phyloP scores from a whole-genome alignment of 2,113 vertebrate genomes.

The Phalacrocorax aristotelis region DNA sequence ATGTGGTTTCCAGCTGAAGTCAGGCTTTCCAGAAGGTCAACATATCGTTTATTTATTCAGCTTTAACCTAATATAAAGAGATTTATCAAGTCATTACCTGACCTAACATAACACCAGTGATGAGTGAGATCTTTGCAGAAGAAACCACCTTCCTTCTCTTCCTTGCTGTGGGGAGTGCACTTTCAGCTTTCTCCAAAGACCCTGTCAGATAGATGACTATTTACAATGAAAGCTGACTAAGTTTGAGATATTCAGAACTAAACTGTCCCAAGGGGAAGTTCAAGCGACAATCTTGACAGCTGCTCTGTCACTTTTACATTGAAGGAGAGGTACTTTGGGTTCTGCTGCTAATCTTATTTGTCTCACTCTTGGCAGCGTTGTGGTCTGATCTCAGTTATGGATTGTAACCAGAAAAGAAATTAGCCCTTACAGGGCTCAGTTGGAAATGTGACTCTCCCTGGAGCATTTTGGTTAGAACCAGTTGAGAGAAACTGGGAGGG shows the following conservation, averaged over 20 bases:
- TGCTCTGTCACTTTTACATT: neutral
- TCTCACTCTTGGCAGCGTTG: neutral
- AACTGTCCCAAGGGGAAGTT: neutral
- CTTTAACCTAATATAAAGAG: neutral
- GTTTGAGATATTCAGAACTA: neutral
- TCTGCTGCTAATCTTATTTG: neutral
- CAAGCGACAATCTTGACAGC: constrained; percentile 2
- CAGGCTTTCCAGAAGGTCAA: neutral
- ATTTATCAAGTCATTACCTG: neutral
- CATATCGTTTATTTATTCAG: neutral
- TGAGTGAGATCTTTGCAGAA: neutral
- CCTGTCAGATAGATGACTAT: neutral
- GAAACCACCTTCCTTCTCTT: neutral
- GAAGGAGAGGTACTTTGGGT: neutral
- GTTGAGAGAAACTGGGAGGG: neutral
- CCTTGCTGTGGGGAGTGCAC: neutral
- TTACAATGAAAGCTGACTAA: neutral
- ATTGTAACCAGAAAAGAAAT: constrained; percentile 32
- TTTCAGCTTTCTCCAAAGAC: neutral
- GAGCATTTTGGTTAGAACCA: neutral
- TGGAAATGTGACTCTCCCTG: constrained; percentile 38
- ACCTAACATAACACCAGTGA: neutral
- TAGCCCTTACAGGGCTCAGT: neutral
- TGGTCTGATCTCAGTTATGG: constrained; percentile 4
- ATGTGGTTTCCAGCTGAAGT: neutral